Percentiles rank a stretch among this genome's conserved stretches.
phyloP scores from a whole-genome alignment of 2,113 vertebrate genomes.

The Equus przewalskii region DNA sequence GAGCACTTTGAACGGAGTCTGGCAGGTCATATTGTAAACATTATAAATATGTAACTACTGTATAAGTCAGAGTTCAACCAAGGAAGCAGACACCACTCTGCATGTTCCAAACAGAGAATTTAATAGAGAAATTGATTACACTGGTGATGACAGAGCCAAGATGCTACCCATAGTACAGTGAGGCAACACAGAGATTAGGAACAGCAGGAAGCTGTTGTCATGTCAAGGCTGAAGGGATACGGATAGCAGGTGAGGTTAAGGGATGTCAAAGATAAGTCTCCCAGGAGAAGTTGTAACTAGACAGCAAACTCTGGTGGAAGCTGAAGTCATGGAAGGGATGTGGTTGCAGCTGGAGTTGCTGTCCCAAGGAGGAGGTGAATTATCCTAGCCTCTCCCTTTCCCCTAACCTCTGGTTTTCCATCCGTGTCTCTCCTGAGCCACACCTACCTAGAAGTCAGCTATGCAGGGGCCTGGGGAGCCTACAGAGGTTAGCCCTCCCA shows the following conservation, averaged over 20 bases:
- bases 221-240: neutral
- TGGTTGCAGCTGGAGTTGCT: neutral
- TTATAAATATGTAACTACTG: neutral
- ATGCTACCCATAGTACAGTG: neutral
- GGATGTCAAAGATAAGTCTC: neutral
- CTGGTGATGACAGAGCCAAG: neutral
- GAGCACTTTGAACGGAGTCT: neutral
- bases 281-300: neutral
- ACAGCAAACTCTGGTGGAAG: neutral
- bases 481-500: neutral
- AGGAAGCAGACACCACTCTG: neutral
- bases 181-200: neutral
- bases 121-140: neutral
- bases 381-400: neutral
- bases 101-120: neutral
- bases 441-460: neutral
- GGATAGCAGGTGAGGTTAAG: neutral
- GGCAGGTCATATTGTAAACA: neutral
- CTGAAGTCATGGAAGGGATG: neutral
- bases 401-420: neutral
- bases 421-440: neutral
- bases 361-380: neutral
- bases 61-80: neutral
- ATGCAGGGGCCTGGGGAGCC: accelerated
- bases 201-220: neutral